Base-by-base conservation (phyloP, 2,888 invertebrate genomes). In the Cantharis rufa region DNA sequence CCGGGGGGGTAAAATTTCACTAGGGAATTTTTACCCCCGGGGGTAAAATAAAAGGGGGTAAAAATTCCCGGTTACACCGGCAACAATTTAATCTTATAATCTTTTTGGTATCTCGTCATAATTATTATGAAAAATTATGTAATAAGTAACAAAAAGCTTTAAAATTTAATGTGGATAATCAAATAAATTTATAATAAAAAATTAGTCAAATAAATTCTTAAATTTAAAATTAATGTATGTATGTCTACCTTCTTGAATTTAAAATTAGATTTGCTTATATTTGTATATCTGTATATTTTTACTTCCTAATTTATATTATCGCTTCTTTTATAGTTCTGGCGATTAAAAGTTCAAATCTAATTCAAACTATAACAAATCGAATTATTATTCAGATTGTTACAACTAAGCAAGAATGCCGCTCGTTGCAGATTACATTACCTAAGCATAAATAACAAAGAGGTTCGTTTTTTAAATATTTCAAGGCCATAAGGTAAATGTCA, bases 401-500 rank as follows among this genome's bases (percentile, higher is more conserved):
- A 66, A 70, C 74, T 69, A 69, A 62, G 32, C 74, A 74, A 73
- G 70, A 69, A 63, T 64, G 32, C 68, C 70, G 69, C 69, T 16
- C 74, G 63, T 70, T 70, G 74, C 69, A 74, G 74, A 74, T 74
- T 74, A 74, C 74, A 74, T 74, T 74, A 74, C 74, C 74, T 73
- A 70, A 74, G 74, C 74, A 70, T 74, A 74, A 74, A 70, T 74
- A 74, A 74, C 74, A 74, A 74, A 74, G 74, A 74, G 74, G 48
- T 74, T 69, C 74, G 74, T 74, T 74, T 74, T 66, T 74, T 74
- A 74, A 74, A 74, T 74, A 72, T 70, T 72, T 70, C 76, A 76
- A 76, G 76, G 76, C 70, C 73, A 73, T 48, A 76, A 76, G 72
- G 72, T 64, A 68, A 73, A 76, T 73, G 76, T 76, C 76, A 76